These are phyloP conservation scores for Pipistrellus pipistrellus DNA, from an alignment of 2,797 vertebrate species.

Conservation along the genomic window DNA sequence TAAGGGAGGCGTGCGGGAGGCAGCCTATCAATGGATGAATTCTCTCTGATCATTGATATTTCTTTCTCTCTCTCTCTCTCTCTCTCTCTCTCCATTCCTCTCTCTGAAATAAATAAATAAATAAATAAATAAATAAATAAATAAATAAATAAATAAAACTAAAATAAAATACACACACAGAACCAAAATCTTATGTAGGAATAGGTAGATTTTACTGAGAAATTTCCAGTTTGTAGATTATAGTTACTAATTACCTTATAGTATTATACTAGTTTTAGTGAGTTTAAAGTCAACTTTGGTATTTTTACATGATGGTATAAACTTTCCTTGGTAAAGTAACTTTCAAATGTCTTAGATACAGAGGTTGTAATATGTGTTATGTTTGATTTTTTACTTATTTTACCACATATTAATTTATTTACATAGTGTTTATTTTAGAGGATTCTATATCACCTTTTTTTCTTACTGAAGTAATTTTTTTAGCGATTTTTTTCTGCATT, in stretches of 20 bases:
- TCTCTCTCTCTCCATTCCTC: no score
- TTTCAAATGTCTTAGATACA: neutral
- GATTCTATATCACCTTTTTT: neutral
- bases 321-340: slow-evolving; percentile 12
- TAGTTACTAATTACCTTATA: neutral
- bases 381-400: slow-evolving; percentile 44
- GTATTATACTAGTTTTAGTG: neutral
- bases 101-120: no score
- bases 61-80: no score
- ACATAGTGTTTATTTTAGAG: slow-evolving; percentile 20
- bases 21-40: no score
- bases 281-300: slow-evolving; percentile 28
- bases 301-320: neutral
- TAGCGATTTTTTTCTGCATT: slow-evolving; percentile 10
- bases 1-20: no score
- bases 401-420: slow-evolving; percentile 1
- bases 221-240: slow-evolving; percentile 13
- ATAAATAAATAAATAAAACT: no score
- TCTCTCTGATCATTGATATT: no score
- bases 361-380: neutral
- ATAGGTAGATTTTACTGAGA: neutral
- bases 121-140: no score
- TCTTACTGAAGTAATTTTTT: slow-evolving; percentile 8
- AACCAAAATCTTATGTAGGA: neutral
- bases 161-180: neutral